phyloP scores from a whole-genome alignment of 2,797 vertebrate species.

The Coranthus polyacanthus region DNA sequence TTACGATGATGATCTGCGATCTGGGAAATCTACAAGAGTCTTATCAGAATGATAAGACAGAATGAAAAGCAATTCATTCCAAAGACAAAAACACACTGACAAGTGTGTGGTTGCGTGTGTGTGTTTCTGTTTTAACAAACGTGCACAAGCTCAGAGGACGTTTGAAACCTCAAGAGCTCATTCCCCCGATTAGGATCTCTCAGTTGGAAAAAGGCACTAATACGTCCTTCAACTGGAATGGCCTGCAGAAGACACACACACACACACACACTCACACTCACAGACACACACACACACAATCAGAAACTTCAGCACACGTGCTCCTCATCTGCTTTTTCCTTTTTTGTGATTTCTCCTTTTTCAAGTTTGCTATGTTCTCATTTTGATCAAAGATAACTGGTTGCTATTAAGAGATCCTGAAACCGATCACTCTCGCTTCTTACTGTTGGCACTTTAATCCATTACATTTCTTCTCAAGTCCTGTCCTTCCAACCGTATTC shows the following conservation, averaged over 20 bases:
- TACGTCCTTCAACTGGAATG: conserved; percentile 41
- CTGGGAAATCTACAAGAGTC: conserved; percentile 39
- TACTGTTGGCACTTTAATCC: conserved; percentile 50
- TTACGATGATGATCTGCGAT: conserved; percentile 19
- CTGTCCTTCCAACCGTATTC: conserved; percentile 9
- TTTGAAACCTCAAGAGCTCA: conserved; percentile 49
- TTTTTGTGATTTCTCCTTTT: conserved; percentile 38
- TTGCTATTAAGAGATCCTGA: conserved; percentile 56
- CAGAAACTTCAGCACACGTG: conserved; percentile 4
- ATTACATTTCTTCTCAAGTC: conserved; percentile 27
- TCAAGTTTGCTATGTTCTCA: conserved; percentile 32
- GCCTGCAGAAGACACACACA: not conserved
- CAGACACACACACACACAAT: conserved; percentile 4
- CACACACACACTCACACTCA: conserved; percentile 3
- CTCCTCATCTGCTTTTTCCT: conserved; percentile 11
- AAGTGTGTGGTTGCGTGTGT: conserved; percentile 13
- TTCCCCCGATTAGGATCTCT: conserved; percentile 68
- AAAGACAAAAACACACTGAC: conserved; percentile 13
- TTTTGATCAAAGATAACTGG: conserved; percentile 54
- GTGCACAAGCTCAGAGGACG: conserved; percentile 16
- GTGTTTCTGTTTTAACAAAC: conserved; percentile 17
- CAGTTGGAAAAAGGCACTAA: conserved; percentile 30
- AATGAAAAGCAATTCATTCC: conserved; percentile 32
- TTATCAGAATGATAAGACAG: conserved; percentile 24
- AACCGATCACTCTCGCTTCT: conserved; percentile 55